Percentiles rank a stretch among this genome's conserved stretches.
Conservation (phyloP, 1,140 invertebrate species). For the Anadara kagoshimensis region DNA sequence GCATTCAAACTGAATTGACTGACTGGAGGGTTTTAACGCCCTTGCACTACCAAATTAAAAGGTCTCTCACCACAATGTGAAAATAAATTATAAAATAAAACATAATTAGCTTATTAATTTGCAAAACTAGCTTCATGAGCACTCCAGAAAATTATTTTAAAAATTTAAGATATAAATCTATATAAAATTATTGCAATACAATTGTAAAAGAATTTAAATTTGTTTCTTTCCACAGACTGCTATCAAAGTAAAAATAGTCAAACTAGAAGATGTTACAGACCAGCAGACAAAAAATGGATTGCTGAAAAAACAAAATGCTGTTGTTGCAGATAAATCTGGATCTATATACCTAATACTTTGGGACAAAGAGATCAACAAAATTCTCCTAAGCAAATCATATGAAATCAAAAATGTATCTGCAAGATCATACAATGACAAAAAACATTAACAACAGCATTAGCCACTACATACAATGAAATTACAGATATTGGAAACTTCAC, state of each 20-base stretch:
- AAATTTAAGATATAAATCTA: background rate
- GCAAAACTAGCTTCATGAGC: slow-evolving; percentile 1
- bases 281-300: slow-evolving; percentile 1
- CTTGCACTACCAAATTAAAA: no score
- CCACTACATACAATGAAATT: background rate
- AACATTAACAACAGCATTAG: slow-evolving; percentile 1
- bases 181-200: background rate
- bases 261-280: slow-evolving; percentile 1
- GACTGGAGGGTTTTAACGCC: no score
- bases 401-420: slow-evolving; percentile 1
- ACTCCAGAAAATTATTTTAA: background rate
- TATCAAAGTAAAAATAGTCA: background rate
- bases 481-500: background rate
- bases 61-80: no score
- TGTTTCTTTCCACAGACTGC: background rate
- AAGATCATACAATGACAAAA: slow-evolving; percentile 2
- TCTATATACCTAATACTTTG: slow-evolving; percentile 1
- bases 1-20: no score
- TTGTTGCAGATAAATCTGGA: background rate
- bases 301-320: slow-evolving; percentile 1
- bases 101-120: no score
- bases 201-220: background rate
- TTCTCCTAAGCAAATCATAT: slow-evolving; percentile 1
- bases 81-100: no score
- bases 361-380: background rate